A percentile compares a stretch with the other conserved stretches of the same genome.
phyloP scores from a whole-genome alignment of 2,888 invertebrate genomes.

The Macrophya alboannulata region DNA sequence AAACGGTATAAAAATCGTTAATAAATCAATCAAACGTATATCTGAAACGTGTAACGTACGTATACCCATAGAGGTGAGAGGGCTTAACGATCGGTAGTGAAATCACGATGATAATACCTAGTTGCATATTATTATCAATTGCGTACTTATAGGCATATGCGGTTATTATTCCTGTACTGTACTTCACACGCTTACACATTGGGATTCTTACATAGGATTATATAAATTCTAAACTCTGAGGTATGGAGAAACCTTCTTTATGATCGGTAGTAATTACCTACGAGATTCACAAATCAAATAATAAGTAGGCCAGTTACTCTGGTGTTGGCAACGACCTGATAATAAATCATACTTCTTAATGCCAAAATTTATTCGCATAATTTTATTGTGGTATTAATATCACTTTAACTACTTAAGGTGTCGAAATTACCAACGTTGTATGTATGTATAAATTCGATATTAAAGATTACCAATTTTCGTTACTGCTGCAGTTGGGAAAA shows the following conservation, averaged over 20 bases:
- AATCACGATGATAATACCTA: background rate
- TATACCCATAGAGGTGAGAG: background rate
- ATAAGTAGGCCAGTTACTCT: background rate
- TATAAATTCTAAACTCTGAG: background rate
- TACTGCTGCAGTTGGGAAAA: background rate
- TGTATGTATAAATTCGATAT: background rate
- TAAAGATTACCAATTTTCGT: background rate
- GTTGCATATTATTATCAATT: background rate
- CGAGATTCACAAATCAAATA: background rate
- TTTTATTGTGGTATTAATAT: background rate
- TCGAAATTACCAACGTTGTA: background rate
- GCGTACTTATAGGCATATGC: background rate
- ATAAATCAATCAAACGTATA: slow-evolving; percentile 31
- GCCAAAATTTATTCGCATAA: background rate
- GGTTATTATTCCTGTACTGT: background rate
- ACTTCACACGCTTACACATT: background rate
- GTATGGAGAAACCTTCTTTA: background rate
- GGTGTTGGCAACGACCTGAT: background rate
- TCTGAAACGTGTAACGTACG: background rate
- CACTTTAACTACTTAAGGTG: background rate
- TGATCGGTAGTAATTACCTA: slow-evolving; percentile 22
- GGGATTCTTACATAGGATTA: background rate
- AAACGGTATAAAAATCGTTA: background rate
- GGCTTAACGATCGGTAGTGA: slow-evolving; percentile 9
- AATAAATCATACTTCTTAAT: slow-evolving; percentile 8